Conservation (phyloP, 23 tunicate genomes). For the Trididemnum clinides region DNA sequence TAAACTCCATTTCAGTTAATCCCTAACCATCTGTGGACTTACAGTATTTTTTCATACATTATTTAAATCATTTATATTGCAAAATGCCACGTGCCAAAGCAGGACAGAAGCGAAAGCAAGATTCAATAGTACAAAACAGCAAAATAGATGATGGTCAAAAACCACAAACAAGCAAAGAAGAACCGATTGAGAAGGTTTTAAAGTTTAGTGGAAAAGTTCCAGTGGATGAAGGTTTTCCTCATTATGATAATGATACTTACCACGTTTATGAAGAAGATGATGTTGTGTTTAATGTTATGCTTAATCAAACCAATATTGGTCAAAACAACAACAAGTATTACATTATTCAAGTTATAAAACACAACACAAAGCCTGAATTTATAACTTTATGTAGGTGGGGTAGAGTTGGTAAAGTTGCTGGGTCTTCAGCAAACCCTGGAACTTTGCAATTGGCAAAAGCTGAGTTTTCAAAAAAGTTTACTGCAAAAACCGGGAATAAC, state of each 20-base stretch:
- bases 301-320: constrained; percentile 81
- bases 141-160: no score
- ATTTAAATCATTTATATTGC: no score
- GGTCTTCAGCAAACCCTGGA: constrained; percentile 35
- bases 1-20: no score
- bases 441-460: background rate
- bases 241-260: background rate
- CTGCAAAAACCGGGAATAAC: constrained; percentile 61
- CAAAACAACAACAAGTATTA: constrained; percentile 83
- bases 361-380: constrained; percentile 30
- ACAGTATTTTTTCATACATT: no score
- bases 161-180: no score
- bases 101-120: no score
- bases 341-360: constrained; percentile 60
- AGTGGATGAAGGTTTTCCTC: constrained; percentile 57
- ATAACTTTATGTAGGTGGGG: constrained; percentile 71
- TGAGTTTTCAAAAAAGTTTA: constrained; percentile 59
- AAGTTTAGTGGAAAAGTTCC: constrained; percentile 67
- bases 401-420: constrained; percentile 78
- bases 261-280: constrained; percentile 53
- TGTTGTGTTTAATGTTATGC: constrained; percentile 64
- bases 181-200: constrained; percentile 21
- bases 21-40: no score
- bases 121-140: no score
- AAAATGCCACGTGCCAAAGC: no score